These are phyloP conservation scores for Pediacus dermestoides DNA, from an alignment of 2,888 invertebrate genomes.

Conservation along the genomic window DNA sequence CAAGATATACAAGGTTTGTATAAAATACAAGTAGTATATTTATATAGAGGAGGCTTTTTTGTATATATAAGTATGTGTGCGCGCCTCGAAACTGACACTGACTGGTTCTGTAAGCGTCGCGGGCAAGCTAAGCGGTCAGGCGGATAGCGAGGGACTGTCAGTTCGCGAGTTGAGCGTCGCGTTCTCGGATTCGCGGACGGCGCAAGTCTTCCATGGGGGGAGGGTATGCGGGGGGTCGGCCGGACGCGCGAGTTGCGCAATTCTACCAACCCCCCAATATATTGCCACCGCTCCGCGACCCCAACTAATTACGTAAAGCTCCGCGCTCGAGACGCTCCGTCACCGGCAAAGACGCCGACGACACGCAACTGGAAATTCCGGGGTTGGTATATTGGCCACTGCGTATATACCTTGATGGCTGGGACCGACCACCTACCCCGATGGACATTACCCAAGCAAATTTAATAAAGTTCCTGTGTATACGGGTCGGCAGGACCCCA, in stretches of 20 bases:
- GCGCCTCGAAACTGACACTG: constrained; percentile 50
- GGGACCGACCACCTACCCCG: neutral
- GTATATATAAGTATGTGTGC: constrained; percentile 32
- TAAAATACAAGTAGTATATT: constrained; percentile 15
- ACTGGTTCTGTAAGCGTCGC: constrained; percentile 49
- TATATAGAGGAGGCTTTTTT: constrained; percentile 17
- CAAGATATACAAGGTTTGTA: constrained; percentile 11
- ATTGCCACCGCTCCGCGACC: constrained; percentile 21
- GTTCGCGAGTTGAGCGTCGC: constrained; percentile 47
- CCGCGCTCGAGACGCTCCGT: constrained; percentile 24
- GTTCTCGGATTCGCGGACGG: constrained; percentile 30
- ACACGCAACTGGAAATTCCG: constrained; percentile 29
- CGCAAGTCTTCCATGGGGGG: constrained; percentile 28
- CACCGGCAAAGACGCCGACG: constrained; percentile 25
- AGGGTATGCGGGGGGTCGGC: constrained; percentile 27
- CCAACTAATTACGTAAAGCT: constrained; percentile 37
- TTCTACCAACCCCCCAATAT: constrained; percentile 42
- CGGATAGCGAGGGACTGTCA: constrained; percentile 51
- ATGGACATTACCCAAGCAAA: neutral
- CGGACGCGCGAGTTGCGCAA: constrained; percentile 42
- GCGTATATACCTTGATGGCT: neutral
- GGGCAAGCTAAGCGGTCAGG: constrained; percentile 52
- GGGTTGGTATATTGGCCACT: neutral
- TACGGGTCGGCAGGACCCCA: neutral
- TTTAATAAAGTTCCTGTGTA: constrained; percentile 4